Evolutionary conservation across 2,797 vertebrate species (phyloP), one percentile per base, ranked within the genome.

Genomic region (Notoglanidium macrostoma): DNA sequence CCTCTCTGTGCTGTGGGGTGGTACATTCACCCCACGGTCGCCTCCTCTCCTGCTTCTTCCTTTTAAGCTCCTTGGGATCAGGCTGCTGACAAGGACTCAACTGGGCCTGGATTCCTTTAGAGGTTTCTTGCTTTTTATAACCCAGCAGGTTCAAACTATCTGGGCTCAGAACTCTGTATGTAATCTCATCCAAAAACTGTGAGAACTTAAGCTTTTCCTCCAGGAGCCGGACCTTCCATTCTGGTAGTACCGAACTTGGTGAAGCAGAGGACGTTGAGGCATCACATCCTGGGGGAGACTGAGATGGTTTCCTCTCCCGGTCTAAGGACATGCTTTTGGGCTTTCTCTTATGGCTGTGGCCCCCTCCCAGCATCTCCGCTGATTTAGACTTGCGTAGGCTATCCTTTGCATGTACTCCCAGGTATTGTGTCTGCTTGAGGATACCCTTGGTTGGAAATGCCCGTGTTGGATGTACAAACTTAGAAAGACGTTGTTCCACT

Each of bases 131-230:
- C 3, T 65, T 17, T 0, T 90, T 89, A 65, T 79, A 90, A 6
- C 93, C 91, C 0, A 94, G 89, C 86, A 92, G 89, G 0, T 84
- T 91, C 11, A 95, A 91, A 84, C 87, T 92, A 88, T 93, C 92
- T 7, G 97, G 97, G 91, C 95, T 97, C 23, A 98, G 90, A 12
- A 98, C 95, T 0, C 92, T 90, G 82, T 90, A 92, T 23, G 96
- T 97, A 87, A 98, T 96, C 90, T 98, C 97, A 79, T 98, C 96
- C 90, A 98, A 92, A 46, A 98, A 98, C 88, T 92, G 94, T 23
- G 97, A 98, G 91, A 98, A 98, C 83, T 95, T 95, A 0, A 96
- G 89, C 78, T 97, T 98, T 84, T 97, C 95, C 86, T 97, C 94
- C 54, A 96, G 88, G 32, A 92, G 68, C 51, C 92, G 93, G 88